A percentile compares a stretch with the other conserved stretches of the same genome.
phyloP scores from a whole-genome alignment of 2,797 vertebrate genomes.

The Oreochromis grahami region DNA sequence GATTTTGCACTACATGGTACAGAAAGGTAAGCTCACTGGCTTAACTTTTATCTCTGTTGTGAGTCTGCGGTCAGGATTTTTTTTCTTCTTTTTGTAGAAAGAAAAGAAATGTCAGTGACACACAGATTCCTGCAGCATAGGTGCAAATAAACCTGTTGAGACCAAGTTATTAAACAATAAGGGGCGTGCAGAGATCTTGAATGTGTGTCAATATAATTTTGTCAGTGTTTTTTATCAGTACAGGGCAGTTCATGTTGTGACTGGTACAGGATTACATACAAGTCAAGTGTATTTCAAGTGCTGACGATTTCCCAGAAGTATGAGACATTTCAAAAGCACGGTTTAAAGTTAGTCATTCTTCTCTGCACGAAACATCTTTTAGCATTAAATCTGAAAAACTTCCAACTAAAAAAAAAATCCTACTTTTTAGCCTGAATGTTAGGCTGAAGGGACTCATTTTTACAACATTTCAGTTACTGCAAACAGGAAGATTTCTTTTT shows the following conservation, averaged over 20 bases:
- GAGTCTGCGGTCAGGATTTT: background rate
- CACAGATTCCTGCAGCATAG: background rate
- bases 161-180: background rate
- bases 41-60: background rate
- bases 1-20: slow-evolving; percentile 98
- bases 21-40: slow-evolving; percentile 83
- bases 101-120: background rate
- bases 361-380: slow-evolving; percentile 1
- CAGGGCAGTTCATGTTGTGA: background rate
- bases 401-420: background rate
- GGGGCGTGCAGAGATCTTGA: background rate
- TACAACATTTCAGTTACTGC: background rate
- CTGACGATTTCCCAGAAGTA: background rate
- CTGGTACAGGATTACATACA: slow-evolving; percentile 5
- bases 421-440: background rate
- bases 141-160: background rate
- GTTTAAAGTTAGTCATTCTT: background rate
- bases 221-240: slow-evolving; percentile 19
- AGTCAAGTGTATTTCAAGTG: background rate
- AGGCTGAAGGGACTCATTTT: background rate
- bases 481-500: background rate
- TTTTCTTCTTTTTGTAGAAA: background rate
- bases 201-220: background rate
- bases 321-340: background rate
- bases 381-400: background rate